Percentiles rank a stretch among this genome's conserved stretches.
These are phyloP conservation scores for Mythimna pallens DNA, from an alignment of 2,888 invertebrate genomes.

Conservation along the genomic window DNA sequence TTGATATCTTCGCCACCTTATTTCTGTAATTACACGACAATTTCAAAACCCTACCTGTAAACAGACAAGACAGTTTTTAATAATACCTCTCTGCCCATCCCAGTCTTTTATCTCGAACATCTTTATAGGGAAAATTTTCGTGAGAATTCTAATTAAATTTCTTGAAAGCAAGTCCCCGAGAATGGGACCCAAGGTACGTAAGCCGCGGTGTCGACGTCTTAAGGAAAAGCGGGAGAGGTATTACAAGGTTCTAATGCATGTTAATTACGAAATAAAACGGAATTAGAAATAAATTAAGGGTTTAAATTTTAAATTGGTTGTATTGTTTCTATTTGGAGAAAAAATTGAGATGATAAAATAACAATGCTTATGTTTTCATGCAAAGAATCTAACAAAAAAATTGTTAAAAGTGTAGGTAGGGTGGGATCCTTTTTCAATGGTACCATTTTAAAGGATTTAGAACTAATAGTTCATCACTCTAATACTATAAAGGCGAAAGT, in stretches of 20 bases:
- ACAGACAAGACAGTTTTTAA: conserved; percentile 36
- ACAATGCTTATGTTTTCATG: too few relatives aligned
- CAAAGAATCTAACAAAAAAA: too few relatives aligned
- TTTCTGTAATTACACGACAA: conserved; percentile 4
- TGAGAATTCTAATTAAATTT: conserved; percentile 86
- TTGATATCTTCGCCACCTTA: neutral
- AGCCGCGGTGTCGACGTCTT: conserved; percentile 23
- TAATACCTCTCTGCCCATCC: conserved; percentile 35
- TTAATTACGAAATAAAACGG: conserved; percentile 38
- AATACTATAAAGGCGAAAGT: too few relatives aligned
- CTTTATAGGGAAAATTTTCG: conserved; percentile 83
- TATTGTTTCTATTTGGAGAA: neutral
- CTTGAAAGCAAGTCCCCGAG: conserved; percentile 76
- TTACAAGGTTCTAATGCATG: conserved; percentile 22
- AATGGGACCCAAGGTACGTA: conserved; percentile 65
- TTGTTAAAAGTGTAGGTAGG: too few relatives aligned
- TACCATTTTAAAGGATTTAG: too few relatives aligned
- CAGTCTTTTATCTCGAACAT: conserved; percentile 81
- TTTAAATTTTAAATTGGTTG: neutral
- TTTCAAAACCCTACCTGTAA: conserved; percentile 1
- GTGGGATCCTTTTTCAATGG: too few relatives aligned
- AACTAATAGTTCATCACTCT: too few relatives aligned
- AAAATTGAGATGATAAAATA: neutral
- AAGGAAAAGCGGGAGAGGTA: conserved; percentile 47
- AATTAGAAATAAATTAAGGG: conserved; percentile 20